These are phyloP conservation scores for Drosophila pruinosa DNA, from an alignment of 1,140 invertebrate species.

Conservation along the genomic window DNA sequence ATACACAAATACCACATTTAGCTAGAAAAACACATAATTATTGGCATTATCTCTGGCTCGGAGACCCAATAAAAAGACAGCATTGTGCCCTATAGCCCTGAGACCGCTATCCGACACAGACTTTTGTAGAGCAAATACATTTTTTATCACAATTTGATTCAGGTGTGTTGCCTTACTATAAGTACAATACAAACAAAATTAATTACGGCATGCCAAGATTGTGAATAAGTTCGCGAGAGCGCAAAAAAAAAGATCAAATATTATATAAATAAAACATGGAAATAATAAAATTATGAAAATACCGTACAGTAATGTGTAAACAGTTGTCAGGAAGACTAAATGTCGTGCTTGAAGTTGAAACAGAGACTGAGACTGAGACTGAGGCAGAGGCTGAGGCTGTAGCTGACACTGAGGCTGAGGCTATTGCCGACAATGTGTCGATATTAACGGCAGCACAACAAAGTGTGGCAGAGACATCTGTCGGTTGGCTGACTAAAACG, in stretches of 20 bases:
- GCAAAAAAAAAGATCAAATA: conserved; percentile 22
- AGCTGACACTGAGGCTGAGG: neutral
- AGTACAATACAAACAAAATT: conserved; percentile 69
- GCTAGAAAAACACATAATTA: neutral
- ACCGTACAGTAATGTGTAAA: conserved; percentile 53
- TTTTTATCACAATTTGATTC: conserved; percentile 46
- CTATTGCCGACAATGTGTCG: neutral
- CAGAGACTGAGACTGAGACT: neutral
- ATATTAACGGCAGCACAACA: neutral
- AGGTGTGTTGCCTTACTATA: conserved; percentile 32
- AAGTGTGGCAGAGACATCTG: neutral
- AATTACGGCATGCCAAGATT: conserved; percentile 58
- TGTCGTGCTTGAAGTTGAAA: conserved; percentile 20
- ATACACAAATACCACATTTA: neutral
- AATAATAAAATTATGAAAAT: conserved; percentile 39
- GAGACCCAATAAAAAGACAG: neutral
- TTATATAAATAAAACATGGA: conserved; percentile 42
- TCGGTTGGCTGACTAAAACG: neutral
- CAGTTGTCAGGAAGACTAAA: conserved; percentile 72
- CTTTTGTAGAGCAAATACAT: neutral
- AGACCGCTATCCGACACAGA: neutral
- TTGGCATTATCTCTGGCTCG: neutral
- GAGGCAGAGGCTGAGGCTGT: neutral
- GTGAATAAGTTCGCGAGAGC: conserved; percentile 48
- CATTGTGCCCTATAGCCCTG: conserved; percentile 11